These are phyloP conservation scores for Macrotus californicus DNA, from an alignment of 2,113 vertebrate genomes.

Conservation along the genomic window DNA sequence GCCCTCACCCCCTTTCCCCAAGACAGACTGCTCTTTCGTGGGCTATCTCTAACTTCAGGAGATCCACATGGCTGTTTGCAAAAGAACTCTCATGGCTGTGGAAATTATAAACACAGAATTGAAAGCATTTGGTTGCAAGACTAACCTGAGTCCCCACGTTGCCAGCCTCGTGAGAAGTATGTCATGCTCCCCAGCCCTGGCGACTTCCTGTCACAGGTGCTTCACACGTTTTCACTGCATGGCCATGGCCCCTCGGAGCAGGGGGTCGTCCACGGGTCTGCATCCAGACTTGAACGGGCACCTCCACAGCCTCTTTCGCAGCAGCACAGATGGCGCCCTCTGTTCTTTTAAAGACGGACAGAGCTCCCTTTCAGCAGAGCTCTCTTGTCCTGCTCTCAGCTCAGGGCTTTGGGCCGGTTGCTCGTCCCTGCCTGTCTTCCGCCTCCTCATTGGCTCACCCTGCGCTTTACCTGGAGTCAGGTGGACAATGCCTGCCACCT, in stretches of 20 bases:
- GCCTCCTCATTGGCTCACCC: background rate
- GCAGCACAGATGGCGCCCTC: background rate
- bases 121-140: background rate
- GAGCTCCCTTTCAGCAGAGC: background rate
- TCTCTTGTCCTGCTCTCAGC: background rate
- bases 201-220: too few species aligned
- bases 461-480: background rate
- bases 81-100: background rate
- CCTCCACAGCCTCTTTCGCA: background rate
- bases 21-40: background rate
- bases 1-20: background rate
- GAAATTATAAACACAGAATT: background rate
- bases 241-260: rapidly evolving
- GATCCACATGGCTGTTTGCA: background rate
- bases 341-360: background rate
- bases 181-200: background rate
- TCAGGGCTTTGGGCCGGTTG: background rate
- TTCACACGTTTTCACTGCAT: background rate
- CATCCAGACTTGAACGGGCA: background rate
- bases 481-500: background rate
- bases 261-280: background rate
- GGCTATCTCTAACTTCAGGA: background rate
- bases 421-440: background rate
- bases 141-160: background rate
- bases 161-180: background rate